Base-by-base conservation (phyloP, 2,113 vertebrate genomes). In the Eonycteris spelaea region DNA sequence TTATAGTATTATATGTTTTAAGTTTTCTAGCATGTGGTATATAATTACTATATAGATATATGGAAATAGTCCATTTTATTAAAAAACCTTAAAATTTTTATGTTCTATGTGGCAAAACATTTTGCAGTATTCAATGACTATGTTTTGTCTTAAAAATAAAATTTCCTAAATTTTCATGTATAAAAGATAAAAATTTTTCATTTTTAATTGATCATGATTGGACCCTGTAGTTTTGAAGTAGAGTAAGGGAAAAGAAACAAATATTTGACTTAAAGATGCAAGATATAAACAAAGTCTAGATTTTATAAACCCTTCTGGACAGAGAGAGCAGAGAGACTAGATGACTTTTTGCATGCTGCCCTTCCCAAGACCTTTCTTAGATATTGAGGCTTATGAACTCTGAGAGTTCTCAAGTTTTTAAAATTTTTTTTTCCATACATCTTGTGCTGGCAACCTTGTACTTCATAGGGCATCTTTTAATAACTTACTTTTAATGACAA, bases 1-100 rank as follows among this genome's bases (percentile, higher is more conserved):
- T n/a, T n/a, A n/a, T 95, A 65, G 12, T 75, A 35, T 80, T 75
- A 70, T 43, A 63, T 38, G 55, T 35, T 45, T 87, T 48, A 86
- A 82, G n/a, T 38, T 43, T 79, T 59, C n/a, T 61, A 57, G 7
- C 4, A 75, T 63, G 40, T 40, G 40, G 40, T 40, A 40, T 40
- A 40, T 40, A 70, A 77, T 95, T 74, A 59, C 16, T 24, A 53
- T 28, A 59, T 48, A 65, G 51, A 24, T 75, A 43, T 21, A 45
- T 48, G 9, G 7, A 79, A 79, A 51, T 55, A 55, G 91, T 71
- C 14, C 2, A 75, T 83, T 90, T 77, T 45, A 59, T 35, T 35
- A 38, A 57, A 3, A 84, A 71, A 48, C 7, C 6, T 59, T 74
- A 22, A 83, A 19, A 35, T 55, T 70, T 79, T 45, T 79, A 5